These are phyloP conservation scores for Cebuella pygmaea DNA, from an alignment of 2,797 vertebrate genomes.

Conservation along the genomic window DNA sequence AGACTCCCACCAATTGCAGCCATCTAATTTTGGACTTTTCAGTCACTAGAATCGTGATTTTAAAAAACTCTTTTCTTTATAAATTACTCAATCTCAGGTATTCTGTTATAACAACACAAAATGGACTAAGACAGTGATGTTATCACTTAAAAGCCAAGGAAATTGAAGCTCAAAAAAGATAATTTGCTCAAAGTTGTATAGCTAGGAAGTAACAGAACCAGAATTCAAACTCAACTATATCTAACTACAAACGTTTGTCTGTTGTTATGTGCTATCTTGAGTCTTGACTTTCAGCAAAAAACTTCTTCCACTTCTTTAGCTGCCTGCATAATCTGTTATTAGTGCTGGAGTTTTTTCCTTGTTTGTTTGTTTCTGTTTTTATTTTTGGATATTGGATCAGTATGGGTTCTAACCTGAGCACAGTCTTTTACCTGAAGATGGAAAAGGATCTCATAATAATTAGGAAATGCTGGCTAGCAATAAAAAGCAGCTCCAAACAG, in stretches of 20 bases:
- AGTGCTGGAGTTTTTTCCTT: neutral
- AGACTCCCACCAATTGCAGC: neutral
- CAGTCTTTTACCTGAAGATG: neutral
- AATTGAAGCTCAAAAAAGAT: neutral
- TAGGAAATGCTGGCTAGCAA: neutral
- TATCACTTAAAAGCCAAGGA: neutral
- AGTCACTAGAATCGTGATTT: neutral
- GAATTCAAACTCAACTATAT: neutral
- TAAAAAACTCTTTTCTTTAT: neutral
- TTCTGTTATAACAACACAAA: neutral
- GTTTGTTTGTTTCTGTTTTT: neutral
- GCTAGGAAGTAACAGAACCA: neutral
- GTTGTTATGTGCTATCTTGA: neutral
- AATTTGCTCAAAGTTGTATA: neutral
- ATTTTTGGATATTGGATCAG: neutral
- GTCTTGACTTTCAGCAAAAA: neutral
- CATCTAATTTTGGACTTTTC: neutral
- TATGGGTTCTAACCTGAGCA: neutral
- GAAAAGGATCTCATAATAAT: neutral
- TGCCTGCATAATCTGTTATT: neutral
- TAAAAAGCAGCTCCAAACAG: neutral
- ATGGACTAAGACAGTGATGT: neutral
- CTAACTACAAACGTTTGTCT: neutral
- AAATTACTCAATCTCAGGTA: neutral
- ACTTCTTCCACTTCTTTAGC: neutral